Evolutionary conservation across 2,888 invertebrate species (phyloP), one percentile per base, ranked within the genome.

Genomic region (Aquatica leii): DNA sequence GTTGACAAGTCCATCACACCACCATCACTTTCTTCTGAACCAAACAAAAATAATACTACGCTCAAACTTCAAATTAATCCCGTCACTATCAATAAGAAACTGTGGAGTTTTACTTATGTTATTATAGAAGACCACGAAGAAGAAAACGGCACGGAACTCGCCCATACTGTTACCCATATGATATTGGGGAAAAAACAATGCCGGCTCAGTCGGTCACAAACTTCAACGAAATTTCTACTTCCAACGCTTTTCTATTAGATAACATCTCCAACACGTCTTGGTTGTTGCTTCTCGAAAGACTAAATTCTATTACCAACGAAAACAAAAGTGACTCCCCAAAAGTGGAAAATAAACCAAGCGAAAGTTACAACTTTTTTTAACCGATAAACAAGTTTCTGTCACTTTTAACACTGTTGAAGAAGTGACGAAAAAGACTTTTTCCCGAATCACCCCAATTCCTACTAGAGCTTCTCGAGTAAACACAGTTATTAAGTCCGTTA

Each of bases 401-500:
- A 21, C 14, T 3, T 43, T 24, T 37, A 48, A 37, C 54, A 37
- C 59, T n/a, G 21, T 31, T 35, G 48, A 52, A 53, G 40, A 12
- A 15, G 20, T 24, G 8, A 54, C 48, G 18, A 60, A 60, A 40
- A 51, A 72, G 40, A 34, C 17, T 41, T n/a, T n/a, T n/a, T 73
- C 77, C 73, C 72, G 71, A 57, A 78, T 71, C 68, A 73, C 76
- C 74, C 74, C 78, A 67, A 66, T 72, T 80, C 88, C 89, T 78
- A 84, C 85, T 81, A 87, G 90, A 82, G 86, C 86, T 77, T 90
- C 90, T 82, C 88, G 90, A 84, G 88, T 90, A 79, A 90, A 90
- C 84, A 87, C 87, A 79, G 88, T 89, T 83, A 88, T 90, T 82
- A 90, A 90, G 84, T 87, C 89, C 82, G 87, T 89, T 80, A 85